Conservation (phyloP, 2,113 vertebrate species). For the Nesoenas mayeri region DNA sequence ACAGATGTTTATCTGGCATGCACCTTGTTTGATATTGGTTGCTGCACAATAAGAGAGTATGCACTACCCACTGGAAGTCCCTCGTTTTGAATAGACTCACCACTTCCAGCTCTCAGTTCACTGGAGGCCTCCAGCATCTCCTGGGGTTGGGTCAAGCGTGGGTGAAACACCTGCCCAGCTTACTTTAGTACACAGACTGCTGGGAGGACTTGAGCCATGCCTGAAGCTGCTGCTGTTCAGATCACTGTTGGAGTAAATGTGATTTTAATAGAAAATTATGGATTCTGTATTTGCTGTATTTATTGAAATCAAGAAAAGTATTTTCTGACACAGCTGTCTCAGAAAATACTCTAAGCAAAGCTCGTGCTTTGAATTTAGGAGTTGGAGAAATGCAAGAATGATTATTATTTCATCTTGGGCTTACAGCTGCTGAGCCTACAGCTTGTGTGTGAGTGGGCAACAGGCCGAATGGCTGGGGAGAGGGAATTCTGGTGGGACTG, state of each 20-base stretch:
- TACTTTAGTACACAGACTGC: neutral
- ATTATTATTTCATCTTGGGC: neutral
- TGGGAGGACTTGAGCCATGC: neutral
- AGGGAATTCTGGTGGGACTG: neutral
- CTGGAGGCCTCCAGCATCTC: neutral
- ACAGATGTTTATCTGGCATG: neutral
- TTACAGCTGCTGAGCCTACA: neutral
- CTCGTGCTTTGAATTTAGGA: neutral
- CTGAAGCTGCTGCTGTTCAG: slow-evolving; percentile 4
- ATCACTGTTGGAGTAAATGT: neutral
- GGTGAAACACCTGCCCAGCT: neutral
- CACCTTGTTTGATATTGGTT: neutral
- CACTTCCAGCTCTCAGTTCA: neutral
- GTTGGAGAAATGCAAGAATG: neutral
- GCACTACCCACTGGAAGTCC: slow-evolving; percentile 21
- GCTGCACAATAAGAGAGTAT: neutral
- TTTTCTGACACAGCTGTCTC: neutral
- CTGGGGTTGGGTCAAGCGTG: neutral
- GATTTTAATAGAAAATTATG: neutral
- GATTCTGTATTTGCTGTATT: neutral
- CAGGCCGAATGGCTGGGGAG: neutral
- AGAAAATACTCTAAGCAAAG: neutral
- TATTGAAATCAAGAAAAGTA: neutral
- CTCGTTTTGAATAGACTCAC: neutral
- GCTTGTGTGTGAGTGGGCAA: neutral